These are phyloP conservation scores for Parnassius mnemosyne DNA, from an alignment of 2,888 invertebrate species.

Conservation along the genomic window DNA sequence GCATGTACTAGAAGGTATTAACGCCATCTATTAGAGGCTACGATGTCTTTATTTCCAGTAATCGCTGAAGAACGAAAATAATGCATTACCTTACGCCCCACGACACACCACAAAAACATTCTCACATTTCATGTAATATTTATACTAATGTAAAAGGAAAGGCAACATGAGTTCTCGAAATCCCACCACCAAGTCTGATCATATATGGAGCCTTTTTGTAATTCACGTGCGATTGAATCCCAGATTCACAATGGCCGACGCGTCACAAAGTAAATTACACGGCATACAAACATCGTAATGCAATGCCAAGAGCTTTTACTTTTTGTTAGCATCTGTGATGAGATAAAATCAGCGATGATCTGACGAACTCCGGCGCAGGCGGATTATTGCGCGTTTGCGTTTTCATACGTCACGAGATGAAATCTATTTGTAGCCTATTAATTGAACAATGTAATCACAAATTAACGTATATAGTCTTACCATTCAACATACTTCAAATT, in stretches of 20 bases:
- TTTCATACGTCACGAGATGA: constrained; percentile 21
- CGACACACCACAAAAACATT: no score
- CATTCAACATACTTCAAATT: no score
- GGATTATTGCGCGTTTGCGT: constrained; percentile 38
- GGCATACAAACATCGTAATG: constrained; percentile 27
- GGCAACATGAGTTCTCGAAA: not conserved
- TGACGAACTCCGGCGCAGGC: constrained; percentile 39
- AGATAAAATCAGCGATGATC: constrained; percentile 54
- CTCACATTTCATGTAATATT: not conserved
- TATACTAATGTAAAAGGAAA: constrained; percentile 3
- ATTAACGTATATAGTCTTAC: no score
- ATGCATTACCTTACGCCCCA: no score
- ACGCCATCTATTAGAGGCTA: no score
- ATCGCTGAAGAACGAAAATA: no score
- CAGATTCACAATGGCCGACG: constrained; percentile 27
- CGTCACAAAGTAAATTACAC: constrained; percentile 26
- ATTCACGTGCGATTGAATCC: constrained; percentile 32
- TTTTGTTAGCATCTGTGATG: constrained; percentile 40
- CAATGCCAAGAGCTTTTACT: constrained; percentile 26
- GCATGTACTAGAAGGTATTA: no score
- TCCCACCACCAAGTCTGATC: not conserved
- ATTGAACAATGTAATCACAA: no score
- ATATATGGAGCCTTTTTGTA: constrained; percentile 17
- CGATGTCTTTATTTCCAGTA: no score
- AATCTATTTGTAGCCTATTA: no score